phyloP scores from a whole-genome alignment of 2,113 vertebrate genomes.

The Xiphophorus couchianus region DNA sequence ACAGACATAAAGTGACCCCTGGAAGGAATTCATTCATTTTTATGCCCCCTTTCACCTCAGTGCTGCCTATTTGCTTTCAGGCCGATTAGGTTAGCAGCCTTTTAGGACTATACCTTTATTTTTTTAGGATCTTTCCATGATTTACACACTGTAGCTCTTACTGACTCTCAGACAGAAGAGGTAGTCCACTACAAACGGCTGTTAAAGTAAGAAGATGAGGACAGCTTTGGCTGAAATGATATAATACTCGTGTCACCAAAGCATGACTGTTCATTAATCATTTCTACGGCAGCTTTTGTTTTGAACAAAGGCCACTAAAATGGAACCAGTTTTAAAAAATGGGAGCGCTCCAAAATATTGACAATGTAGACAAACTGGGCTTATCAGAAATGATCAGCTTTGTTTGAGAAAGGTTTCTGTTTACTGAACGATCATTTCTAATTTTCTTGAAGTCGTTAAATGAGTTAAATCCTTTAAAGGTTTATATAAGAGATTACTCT shows the following conservation, averaged over 20 bases:
- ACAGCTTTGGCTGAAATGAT: background rate
- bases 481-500: background rate
- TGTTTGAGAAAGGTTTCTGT: no score
- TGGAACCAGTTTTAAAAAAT: background rate
- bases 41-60: constrained; percentile 60
- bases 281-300: background rate
- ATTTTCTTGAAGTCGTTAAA: background rate
- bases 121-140: background rate
- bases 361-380: background rate
- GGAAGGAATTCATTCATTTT: constrained; percentile 69
- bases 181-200: background rate
- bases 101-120: constrained; percentile 31
- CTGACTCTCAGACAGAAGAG: background rate
- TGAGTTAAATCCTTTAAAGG: background rate
- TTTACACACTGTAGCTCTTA: constrained; percentile 9
- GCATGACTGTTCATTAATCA: background rate
- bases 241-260: background rate
- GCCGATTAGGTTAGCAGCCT: constrained; percentile 62
- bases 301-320: background rate
- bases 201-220: constrained; percentile 17
- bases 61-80: constrained; percentile 72
- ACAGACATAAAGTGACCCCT: constrained; percentile 58
- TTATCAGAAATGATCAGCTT: background rate
- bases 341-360: accelerated
- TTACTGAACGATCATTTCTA: background rate